Evolutionary conservation across 2,113 vertebrate species (phyloP), one percentile per base, ranked within the genome.

Genomic region (Microtus pennsylvanicus): DNA sequence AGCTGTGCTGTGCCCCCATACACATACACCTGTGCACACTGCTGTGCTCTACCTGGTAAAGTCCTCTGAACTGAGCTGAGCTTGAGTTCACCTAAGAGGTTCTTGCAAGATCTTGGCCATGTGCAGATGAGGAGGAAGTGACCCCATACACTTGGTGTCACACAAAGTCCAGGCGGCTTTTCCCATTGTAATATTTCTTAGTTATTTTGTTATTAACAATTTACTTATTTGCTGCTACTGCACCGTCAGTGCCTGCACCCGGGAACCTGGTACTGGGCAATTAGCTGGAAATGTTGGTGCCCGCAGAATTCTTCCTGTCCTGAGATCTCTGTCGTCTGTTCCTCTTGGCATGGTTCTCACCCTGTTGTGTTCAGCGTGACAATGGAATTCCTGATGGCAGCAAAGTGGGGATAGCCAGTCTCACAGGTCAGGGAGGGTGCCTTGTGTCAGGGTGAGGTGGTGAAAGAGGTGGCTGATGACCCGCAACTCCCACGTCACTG

Each of bases 271-370:
- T 87, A 96, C 61, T 78, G 87, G 92, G 97, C 97, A 98, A 94
- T 96, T 95, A 94, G 97, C 95, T 92, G 97, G 96, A 93, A 95
- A 89, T 94, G 83, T 96, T 72, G 35, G 94, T 96, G 96, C 97
- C 97, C 90, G 94, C 50, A 97, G 42, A 98, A 96, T 95, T 96
- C 94, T 95, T 97, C 96, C 28, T 76, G 94, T 97, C 94, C 96
- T 98, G 96, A 98, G 98, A 97, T 1, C 30, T 0, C 78, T 94
- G 96, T 98, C 90, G n/a, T 94, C 97, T 95, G 75, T 96, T 98
- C 98, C 96, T 97, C 96, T 97, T 98, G 97, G 94, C 95, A 97
- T 97, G 97, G 94, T 92, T 96, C 96, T 96, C 97, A 11, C 96
- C 96, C 87, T 96, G 65, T 97, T 94, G 74, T 91, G 96, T 28